Evolutionary conservation across 2,888 invertebrate species (phyloP), one percentile per base, ranked within the genome.

Genomic region (Polydrusus cervinus): DNA sequence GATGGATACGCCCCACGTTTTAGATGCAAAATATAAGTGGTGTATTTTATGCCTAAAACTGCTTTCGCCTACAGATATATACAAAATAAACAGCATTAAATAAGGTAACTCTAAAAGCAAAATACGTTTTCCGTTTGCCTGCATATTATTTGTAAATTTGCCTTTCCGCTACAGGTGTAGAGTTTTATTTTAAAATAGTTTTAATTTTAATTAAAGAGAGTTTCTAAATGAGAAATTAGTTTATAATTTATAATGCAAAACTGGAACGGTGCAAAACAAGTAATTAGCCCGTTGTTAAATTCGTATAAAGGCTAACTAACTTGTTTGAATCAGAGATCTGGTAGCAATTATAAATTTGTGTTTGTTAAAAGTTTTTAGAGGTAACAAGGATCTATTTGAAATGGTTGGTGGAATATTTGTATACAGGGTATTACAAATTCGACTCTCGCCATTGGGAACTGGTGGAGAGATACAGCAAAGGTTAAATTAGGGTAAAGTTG

Each of bases 191-290:
- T 60, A 38, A 60, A 60, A 60, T 60, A 38, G 18, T 60, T 60
- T 60, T 60, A 34, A 60, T 60, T 16, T 60, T 60, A 60, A 60
- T 60, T 60, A 60, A 60, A 38, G 57, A 16, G 18, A 38, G 57
- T 38, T 60, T 40, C 57, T 38, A 60, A 60, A 60, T 60, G 57
- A 60, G 57, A 60, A 55, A 60, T 60, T 60, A 60, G 57, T 60
- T 60, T 60, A 60, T 38, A 60, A 60, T 38, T 60, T 60, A 60
- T 60, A 60, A 60, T 38, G 57, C 38, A 38, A 60, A 60, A 38
- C 38, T 1, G 16, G 38, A 60, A 60, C 16, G 38, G 57, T 38
- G 57, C 38, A 16, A 40, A 60, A 60, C 57, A 38, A 60, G 18
- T 60, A 60, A 60, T 60, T 60, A 60, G 38, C 57, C 13, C 11